Evolutionary conservation across 1,140 invertebrate genomes (phyloP), one percentile per base, ranked within the genome.

Genomic region (Eurosta solidaginis): DNA sequence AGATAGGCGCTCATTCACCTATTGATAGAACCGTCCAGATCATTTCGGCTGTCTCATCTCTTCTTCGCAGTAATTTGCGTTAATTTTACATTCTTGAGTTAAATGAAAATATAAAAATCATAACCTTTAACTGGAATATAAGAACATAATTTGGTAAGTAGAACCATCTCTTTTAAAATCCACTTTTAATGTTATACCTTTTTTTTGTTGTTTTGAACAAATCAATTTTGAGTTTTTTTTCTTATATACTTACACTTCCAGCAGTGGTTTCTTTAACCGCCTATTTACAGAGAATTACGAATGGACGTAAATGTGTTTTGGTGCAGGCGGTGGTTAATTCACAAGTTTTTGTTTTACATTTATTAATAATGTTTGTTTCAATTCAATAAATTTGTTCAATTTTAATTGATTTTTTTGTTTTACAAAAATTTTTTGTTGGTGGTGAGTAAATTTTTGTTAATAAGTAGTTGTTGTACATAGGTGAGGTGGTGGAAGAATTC

Each of bases 261-360:
- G 84, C 87, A 81, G 83, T 85, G 81, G 88, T 85, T 59, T 88
- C 87, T 88, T 88, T 88, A 81, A 89, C 88, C 83, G 88, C 85
- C 88, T 89, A 81, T 76, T 54, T 49, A 77, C 40, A 63, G 29
- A 52, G 59, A 75, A 73, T 52, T 76, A 79, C 74, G 76, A 54
- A 50, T 79, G 68, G 33, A 36, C 33, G 10, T 76, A 42, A 40
- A 68, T 68, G 59, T 68, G 59, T 68, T 68, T 68, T 40, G 36
- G 59, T 68, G 59, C 59, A 68, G 33, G 20, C 59, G 59, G 59
- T 33, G 59, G 59, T 68, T 68, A 68, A 40, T 68, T 68, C 59
- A 68, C 40, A 68, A 68, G 36, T 68, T 68, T 59, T 29, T 17
- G 6, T 22, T 52, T 52, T 63, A 20, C 59, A 63, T 29, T 33